A percentile compares a stretch with the other conserved stretches of the same genome.
Evolutionary conservation across 2,888 invertebrate genomes (phyloP).

Genomic region (Dermolepida albohirtum): DNA sequence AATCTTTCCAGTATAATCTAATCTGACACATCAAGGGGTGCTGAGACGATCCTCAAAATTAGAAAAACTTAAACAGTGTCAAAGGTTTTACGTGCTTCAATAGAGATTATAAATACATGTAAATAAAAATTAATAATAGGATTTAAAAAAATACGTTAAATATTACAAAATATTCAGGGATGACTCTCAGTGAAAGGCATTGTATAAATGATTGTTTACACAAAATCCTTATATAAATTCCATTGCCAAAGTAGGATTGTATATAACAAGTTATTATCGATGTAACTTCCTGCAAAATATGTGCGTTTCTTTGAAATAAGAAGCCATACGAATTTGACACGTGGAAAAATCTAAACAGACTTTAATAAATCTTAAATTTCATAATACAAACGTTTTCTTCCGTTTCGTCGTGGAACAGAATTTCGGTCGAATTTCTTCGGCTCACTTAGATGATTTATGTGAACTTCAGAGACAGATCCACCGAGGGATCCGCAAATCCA

Average conservation of each 20-base stretch:
- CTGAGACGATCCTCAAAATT: too few species aligned
- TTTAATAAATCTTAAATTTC: slow-evolving; percentile 56
- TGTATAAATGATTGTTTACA: too few species aligned
- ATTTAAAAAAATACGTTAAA: too few species aligned
- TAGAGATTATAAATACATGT: too few species aligned
- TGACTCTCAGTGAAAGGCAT: too few species aligned
- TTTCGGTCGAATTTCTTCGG: slow-evolving; percentile 52
- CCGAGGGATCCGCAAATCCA: slow-evolving; percentile 52
- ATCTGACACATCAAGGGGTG: too few species aligned
- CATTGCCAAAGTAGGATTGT: neutral
- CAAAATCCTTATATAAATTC: too few species aligned
- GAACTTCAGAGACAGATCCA: slow-evolving; percentile 52
- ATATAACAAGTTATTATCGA: slow-evolving; percentile 6
- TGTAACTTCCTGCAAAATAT: neutral
- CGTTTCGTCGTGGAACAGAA: slow-evolving; percentile 51
- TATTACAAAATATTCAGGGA: too few species aligned
- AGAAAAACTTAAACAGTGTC: too few species aligned
- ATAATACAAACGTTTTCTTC: slow-evolving; percentile 53
- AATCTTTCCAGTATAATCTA: too few species aligned
- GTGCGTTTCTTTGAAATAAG: neutral
- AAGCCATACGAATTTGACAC: slow-evolving; percentile 35
- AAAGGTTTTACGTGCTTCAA: too few species aligned
- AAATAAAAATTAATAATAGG: too few species aligned
- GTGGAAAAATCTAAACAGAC: slow-evolving; percentile 49
- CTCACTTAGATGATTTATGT: slow-evolving; percentile 56